phyloP scores from a whole-genome alignment of 2,888 invertebrate species.

The Platypus cylindrus region DNA sequence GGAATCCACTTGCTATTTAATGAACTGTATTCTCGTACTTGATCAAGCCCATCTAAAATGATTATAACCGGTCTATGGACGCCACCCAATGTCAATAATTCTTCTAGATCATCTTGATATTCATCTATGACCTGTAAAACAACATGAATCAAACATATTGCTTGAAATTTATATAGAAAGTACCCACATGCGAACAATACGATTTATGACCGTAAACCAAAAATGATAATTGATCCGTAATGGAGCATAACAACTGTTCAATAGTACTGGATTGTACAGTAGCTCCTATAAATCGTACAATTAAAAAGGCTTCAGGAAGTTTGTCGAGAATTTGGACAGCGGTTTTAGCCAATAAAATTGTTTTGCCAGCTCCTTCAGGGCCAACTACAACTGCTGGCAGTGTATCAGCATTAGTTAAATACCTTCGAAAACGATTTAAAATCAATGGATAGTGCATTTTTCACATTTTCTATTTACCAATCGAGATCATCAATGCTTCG shows the following conservation, averaged over 20 bases:
- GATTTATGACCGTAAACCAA: slow-evolving; percentile 54
- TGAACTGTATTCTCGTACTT: slow-evolving; percentile 43
- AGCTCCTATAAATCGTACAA: slow-evolving; percentile 50
- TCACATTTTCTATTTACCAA: slow-evolving; percentile 42
- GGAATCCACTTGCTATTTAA: slow-evolving; percentile 66
- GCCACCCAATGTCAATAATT: slow-evolving; percentile 41
- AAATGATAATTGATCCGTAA: slow-evolving; percentile 62
- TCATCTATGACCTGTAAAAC: slow-evolving; percentile 53
- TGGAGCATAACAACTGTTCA: slow-evolving; percentile 59
- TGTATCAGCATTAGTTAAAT: slow-evolving; percentile 47
- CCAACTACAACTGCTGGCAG: slow-evolving; percentile 64
- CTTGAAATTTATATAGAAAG: background rate
- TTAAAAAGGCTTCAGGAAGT: slow-evolving; percentile 45
- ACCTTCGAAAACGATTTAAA: slow-evolving; percentile 37
- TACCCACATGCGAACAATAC: slow-evolving; percentile 48
- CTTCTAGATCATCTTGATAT: slow-evolving; percentile 49
- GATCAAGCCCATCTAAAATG: slow-evolving; percentile 65
- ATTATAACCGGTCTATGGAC: slow-evolving; percentile 51
- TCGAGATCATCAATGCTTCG: slow-evolving; percentile 54
- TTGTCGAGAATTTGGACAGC: slow-evolving; percentile 51
- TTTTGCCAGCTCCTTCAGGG: slow-evolving; percentile 73
- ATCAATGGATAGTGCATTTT: background rate
- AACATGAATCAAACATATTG: background rate
- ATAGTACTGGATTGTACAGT: slow-evolving; percentile 54
- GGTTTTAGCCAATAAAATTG: slow-evolving; percentile 62